phyloP scores from a whole-genome alignment of 2,113 vertebrate species.

The Alexandromys fortis region DNA sequence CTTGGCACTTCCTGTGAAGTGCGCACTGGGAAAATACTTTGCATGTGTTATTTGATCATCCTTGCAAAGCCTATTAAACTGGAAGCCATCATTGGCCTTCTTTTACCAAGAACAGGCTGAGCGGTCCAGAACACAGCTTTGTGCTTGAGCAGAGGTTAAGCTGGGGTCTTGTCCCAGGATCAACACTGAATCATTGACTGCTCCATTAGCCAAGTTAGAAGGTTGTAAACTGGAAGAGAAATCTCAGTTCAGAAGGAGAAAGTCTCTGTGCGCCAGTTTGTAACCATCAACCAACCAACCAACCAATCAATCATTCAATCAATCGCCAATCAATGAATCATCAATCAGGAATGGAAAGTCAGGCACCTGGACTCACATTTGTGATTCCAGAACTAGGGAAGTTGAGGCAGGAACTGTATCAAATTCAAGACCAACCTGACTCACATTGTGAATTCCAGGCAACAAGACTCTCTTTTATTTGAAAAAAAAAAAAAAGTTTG shows the following conservation, averaged over 20 bases:
- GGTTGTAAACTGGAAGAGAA: background rate
- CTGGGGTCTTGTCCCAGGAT: background rate
- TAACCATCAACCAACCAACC: background rate
- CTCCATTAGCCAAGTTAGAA: background rate
- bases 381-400: background rate
- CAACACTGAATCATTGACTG: background rate
- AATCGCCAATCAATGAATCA: background rate
- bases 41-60: constrained; percentile 4
- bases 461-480: background rate
- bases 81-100: background rate
- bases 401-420: background rate
- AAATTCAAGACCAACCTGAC: background rate
- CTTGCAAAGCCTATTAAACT: background rate
- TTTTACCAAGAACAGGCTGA: constrained; percentile 16
- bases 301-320: background rate
- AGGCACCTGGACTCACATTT: background rate
- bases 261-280: background rate
- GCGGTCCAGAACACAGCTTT: background rate
- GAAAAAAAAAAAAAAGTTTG: background rate
- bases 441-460: background rate
- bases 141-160: background rate
- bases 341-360: background rate
- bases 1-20: background rate
- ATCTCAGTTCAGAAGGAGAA: background rate
- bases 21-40: background rate